phyloP scores from a whole-genome alignment of 2,888 invertebrate genomes.

The Dicycla oo region DNA sequence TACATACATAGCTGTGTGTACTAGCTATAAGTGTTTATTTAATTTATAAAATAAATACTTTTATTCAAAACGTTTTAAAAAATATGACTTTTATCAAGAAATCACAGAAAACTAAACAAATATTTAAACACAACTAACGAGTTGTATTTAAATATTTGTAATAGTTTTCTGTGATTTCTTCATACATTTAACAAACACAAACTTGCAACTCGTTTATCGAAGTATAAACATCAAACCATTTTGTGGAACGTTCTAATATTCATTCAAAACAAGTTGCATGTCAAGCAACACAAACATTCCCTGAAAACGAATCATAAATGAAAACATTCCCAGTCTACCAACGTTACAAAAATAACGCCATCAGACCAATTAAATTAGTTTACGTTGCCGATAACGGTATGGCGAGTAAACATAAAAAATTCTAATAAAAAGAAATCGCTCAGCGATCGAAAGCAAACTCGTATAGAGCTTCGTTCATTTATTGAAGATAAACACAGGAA shows the following conservation, averaged over 20 bases:
- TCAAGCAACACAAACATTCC: conserved; percentile 25
- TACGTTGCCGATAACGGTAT: conserved; percentile 40
- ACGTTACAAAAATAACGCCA: conserved; percentile 47
- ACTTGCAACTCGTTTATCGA: conserved; percentile 15
- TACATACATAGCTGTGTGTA: too few species aligned
- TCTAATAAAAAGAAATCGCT: conserved; percentile 51
- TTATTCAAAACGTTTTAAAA: too few species aligned
- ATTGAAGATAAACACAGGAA: conserved; percentile 74
- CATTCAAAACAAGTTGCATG: conserved; percentile 46
- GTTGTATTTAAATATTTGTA: too few species aligned
- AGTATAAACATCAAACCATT: conserved; percentile 20
- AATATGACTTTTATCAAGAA: too few species aligned
- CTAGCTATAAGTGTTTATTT: too few species aligned
- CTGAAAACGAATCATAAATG: conserved; percentile 50
- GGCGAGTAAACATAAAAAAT: conserved; percentile 36
- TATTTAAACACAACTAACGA: too few species aligned
- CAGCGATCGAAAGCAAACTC: conserved; percentile 55
- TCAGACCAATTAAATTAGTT: conserved; percentile 44
- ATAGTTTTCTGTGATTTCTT: too few species aligned
- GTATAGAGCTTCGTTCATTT: conserved; percentile 61
- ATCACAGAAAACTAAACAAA: too few species aligned
- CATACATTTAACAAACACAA: conserved; percentile 16
- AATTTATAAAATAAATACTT: too few species aligned
- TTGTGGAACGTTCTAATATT: conserved; percentile 41
- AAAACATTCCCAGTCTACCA: conserved; percentile 38